These are phyloP conservation scores for Camelus dromedarius DNA, from an alignment of 2,113 vertebrate genomes.

Conservation along the genomic window DNA sequence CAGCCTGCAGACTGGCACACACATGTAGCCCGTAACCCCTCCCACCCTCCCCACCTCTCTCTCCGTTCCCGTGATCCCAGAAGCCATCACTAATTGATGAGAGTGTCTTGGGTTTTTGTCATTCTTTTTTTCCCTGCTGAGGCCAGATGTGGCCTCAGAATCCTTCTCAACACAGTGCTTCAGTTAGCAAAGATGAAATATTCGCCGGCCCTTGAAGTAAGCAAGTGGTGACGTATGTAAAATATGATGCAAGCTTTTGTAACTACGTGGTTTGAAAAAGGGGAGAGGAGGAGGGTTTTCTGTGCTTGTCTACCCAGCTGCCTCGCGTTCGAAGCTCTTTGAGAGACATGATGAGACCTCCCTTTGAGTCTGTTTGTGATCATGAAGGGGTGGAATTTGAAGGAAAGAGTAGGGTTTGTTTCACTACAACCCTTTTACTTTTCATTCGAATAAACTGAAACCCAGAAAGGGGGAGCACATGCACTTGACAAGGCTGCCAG, in stretches of 20 bases:
- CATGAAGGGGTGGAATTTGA: background rate
- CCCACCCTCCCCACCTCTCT: background rate
- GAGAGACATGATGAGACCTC: background rate
- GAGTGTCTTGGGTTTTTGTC: background rate
- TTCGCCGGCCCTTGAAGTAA: background rate
- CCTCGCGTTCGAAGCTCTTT: background rate
- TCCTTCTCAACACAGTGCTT: background rate
- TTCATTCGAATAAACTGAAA: background rate
- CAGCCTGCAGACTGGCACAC: too few relatives aligned
- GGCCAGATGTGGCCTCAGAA: background rate
- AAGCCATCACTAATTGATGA: background rate
- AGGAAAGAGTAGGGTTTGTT: background rate
- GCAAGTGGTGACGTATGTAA: conserved; percentile 6
- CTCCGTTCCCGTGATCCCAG: background rate
- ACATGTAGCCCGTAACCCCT: accelerated
- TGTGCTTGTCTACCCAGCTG: background rate
- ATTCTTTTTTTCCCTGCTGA: background rate
- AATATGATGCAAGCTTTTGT: background rate
- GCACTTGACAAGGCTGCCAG: background rate
- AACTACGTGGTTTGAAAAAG: background rate
- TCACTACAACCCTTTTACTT: background rate
- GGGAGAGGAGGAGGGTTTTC: background rate
- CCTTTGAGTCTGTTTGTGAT: background rate
- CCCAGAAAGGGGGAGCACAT: background rate
- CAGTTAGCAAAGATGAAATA: background rate